Percentiles rank a stretch among this genome's conserved stretches.
phyloP scores from a whole-genome alignment of 2,113 vertebrate genomes.

The Pygoscelis antarcticus region DNA sequence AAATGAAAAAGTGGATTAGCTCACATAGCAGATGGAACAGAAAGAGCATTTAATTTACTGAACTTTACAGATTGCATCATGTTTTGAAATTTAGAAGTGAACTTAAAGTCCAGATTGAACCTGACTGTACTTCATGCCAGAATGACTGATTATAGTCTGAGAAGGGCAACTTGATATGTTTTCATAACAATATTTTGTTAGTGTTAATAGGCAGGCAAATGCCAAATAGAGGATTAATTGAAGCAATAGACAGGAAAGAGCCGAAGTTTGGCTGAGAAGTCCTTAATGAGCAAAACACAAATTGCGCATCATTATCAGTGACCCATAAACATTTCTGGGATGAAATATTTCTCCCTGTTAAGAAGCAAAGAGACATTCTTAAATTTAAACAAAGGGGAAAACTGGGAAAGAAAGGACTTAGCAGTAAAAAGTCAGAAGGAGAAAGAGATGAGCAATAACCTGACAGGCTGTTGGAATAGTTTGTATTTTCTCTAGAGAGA shows the following conservation, averaged over 20 bases:
- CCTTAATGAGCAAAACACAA: slow-evolving; percentile 8
- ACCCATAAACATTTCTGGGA: background rate
- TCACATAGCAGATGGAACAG: background rate
- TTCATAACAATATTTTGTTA: slow-evolving; percentile 21
- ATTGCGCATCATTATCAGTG: background rate
- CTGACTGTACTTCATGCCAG: background rate
- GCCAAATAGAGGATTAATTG: slow-evolving; percentile 28
- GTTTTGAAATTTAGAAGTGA: background rate
- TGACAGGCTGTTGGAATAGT: background rate
- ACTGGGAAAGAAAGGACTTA: background rate
- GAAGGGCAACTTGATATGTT: background rate
- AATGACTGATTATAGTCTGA: background rate
- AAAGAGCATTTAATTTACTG: background rate
- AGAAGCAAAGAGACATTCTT: background rate
- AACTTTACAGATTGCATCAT: background rate
- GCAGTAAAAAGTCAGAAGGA: background rate
- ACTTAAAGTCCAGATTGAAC: background rate
- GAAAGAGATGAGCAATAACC: background rate
- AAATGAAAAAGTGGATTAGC: background rate
- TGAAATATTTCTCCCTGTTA: background rate
- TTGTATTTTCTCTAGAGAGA: background rate
- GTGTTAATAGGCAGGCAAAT: background rate
- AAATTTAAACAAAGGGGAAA: background rate
- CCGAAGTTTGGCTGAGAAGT: background rate
- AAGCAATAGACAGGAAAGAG: background rate